Evolutionary conservation across 2,797 vertebrate species (phyloP).

Genomic region (Streptopelia turtur): DNA sequence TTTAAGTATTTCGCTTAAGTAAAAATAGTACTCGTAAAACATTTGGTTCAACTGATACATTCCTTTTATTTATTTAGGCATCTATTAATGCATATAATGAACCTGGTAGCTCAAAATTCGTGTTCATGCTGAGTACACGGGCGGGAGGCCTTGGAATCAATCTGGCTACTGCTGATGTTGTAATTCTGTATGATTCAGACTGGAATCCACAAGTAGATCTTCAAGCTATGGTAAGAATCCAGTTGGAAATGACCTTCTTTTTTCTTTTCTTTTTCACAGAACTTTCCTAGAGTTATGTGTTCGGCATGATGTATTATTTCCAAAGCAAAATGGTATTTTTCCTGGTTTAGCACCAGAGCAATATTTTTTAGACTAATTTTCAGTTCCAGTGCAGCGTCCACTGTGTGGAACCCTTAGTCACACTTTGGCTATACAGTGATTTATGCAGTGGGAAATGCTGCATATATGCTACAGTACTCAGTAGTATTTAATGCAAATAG

Average conservation of each 20-base stretch:
- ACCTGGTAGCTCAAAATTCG: constrained; percentile 92
- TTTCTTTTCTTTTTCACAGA: neutral
- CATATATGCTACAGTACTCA: neutral
- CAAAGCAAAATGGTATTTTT: neutral
- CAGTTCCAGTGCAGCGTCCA: neutral
- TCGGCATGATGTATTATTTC: neutral
- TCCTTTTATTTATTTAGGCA: constrained; percentile 78
- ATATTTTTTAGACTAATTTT: neutral
- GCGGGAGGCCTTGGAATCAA: constrained; percentile 98
- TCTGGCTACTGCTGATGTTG: constrained; percentile 97
- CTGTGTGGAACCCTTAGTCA: neutral
- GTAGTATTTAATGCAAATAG: neutral
- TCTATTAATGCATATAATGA: constrained; percentile 96
- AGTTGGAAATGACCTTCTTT: neutral
- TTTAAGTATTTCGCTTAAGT: neutral
- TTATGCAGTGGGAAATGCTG: neutral
- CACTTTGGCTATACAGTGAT: neutral
- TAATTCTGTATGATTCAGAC: constrained; percentile 98
- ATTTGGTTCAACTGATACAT: neutral
- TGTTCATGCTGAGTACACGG: constrained; percentile 98
- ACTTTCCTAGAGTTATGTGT: neutral
- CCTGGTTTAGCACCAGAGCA: neutral
- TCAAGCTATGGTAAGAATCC: constrained; percentile 91
- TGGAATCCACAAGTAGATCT: constrained; percentile 99
- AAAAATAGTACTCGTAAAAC: neutral